Evolutionary conservation across 2,888 invertebrate genomes (phyloP).

Genomic region (Eumerus sabulonum): DNA sequence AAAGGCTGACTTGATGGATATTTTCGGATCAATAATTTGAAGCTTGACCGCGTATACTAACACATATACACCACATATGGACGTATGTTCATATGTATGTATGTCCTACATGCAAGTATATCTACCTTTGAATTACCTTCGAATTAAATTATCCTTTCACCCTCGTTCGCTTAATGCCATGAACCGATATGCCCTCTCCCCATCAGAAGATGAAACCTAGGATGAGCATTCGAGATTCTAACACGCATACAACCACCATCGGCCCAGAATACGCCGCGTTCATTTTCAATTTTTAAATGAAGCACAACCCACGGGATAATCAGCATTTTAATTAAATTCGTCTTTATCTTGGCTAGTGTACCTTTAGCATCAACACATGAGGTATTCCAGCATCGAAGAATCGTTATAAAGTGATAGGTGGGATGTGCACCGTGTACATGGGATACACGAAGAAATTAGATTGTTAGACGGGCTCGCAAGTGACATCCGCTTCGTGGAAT

Average conservation of each 20-base stretch:
- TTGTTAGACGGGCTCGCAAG: constrained; percentile 56
- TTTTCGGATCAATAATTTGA: constrained; percentile 57
- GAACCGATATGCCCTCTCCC: background rate
- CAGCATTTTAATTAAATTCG: constrained; percentile 67
- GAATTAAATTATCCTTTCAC: constrained; percentile 23
- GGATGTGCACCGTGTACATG: too few relatives aligned
- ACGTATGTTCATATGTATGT: too few relatives aligned
- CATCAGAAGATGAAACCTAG: constrained; percentile 8
- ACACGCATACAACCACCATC: too few relatives aligned
- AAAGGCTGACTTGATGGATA: constrained; percentile 26
- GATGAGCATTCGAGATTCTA: background rate
- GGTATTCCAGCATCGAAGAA: constrained; percentile 25
- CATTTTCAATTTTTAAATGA: constrained; percentile 46
- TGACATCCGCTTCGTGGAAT: constrained; percentile 27
- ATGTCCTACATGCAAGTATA: too few relatives aligned
- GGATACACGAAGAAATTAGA: constrained; percentile 60
- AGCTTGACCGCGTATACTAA: constrained; percentile 42
- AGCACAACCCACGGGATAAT: constrained; percentile 50
- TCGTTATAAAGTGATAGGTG: constrained; percentile 2
- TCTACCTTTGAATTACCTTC: background rate
- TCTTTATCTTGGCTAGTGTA: constrained; percentile 42
- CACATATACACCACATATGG: background rate
- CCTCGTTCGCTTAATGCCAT: too few relatives aligned
- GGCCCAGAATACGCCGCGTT: constrained; percentile 5
- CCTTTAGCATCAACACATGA: constrained; percentile 33